phyloP scores from a whole-genome alignment of 2,888 invertebrate genomes.

The Caenorhabditis sinica region DNA sequence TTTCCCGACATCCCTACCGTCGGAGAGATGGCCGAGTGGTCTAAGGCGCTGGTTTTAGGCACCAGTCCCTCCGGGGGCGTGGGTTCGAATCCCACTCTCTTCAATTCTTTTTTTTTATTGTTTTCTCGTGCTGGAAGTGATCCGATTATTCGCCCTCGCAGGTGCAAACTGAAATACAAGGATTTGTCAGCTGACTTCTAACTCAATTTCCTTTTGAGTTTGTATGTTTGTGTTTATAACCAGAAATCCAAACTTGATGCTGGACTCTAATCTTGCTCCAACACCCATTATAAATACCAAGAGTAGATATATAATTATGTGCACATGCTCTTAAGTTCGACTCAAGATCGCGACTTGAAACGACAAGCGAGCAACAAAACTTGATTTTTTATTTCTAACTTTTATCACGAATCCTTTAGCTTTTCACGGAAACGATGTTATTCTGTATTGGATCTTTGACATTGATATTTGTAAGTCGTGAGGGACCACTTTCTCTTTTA shows the following conservation, averaged over 20 bases:
- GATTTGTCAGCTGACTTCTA: background rate
- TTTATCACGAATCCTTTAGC: constrained; percentile 2
- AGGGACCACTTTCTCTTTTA: background rate
- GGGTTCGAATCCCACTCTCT: constrained; percentile 89
- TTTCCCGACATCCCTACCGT: too few species aligned
- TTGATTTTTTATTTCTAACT: background rate
- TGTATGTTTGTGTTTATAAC: background rate
- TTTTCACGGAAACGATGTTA: background rate
- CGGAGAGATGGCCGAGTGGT: constrained; percentile 89
- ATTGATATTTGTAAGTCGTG: constrained; percentile 13
- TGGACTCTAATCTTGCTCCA: background rate
- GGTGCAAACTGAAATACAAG: background rate
- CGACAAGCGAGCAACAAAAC: background rate
- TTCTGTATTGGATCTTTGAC: constrained; percentile 22
- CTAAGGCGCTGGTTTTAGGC: constrained; percentile 94
- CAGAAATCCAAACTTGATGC: background rate
- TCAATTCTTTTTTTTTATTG: constrained; percentile 28
- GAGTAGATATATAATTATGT: background rate
- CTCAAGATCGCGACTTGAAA: background rate
- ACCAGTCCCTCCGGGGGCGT: constrained; percentile 90
- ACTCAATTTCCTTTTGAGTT: background rate
- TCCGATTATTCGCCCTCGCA: background rate
- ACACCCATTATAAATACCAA: background rate
- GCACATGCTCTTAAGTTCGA: background rate
- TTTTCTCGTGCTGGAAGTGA: background rate